A percentile compares a stretch with the other conserved stretches of the same genome.
Evolutionary conservation across 1,140 invertebrate genomes (phyloP).

Genomic region (Drosophila virilis): DNA sequence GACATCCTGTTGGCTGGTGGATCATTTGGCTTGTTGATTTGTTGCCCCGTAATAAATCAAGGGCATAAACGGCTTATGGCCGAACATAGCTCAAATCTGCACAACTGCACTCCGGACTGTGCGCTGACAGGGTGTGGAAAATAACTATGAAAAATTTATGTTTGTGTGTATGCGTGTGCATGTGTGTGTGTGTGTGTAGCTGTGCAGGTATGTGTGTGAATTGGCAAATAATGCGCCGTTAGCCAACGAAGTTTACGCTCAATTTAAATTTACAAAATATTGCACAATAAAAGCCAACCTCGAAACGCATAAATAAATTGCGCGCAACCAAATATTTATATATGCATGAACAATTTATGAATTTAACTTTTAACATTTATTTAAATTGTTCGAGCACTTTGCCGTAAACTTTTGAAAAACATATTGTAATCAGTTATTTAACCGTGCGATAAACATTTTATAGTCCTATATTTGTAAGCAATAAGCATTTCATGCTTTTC

Average conservation of each 20-base stretch:
- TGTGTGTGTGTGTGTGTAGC: constrained; percentile 1
- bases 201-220: constrained; percentile 17
- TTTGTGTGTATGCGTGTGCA: constrained; percentile 8
- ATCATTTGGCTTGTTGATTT: constrained; percentile 51
- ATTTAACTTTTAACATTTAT: constrained; percentile 1
- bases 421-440: too few species aligned
- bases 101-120: constrained; percentile 27
- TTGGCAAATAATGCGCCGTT: constrained; percentile 56
- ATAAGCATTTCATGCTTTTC: too few species aligned
- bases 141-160: constrained; percentile 56
- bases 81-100: constrained; percentile 46
- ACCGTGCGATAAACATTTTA: too few species aligned
- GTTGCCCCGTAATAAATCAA: constrained; percentile 70
- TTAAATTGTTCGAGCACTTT: not conserved
- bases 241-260: constrained; percentile 59
- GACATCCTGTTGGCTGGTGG: not conserved
- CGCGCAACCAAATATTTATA: constrained; percentile 15
- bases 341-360: not conserved
- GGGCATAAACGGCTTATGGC: constrained; percentile 69
- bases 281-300: constrained; percentile 27
- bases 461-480: too few species aligned
- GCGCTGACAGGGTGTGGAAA: constrained; percentile 27
- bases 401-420: not conserved
- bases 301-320: constrained; percentile 9
- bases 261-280: constrained; percentile 59